Base-by-base conservation (phyloP, 2,113 vertebrate genomes). In the Tamias sibiricus region DNA sequence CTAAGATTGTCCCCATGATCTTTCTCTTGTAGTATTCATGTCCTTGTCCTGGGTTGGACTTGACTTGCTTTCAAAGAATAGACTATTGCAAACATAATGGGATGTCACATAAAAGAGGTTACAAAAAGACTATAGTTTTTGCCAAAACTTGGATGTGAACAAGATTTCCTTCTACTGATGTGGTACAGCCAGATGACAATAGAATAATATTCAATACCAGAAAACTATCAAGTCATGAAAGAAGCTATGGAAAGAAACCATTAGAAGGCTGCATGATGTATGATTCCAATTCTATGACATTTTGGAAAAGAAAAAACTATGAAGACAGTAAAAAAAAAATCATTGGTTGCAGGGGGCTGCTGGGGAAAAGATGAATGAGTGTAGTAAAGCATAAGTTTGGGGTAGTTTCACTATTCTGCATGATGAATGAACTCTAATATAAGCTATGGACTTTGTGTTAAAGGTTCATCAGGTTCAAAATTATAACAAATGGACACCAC, bases 61-160 rank as follows among this genome's bases (percentile, higher is more conserved):
- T 59, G 66, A 84, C 42, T 68, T 76, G 20, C 40, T 87, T 77
- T 74, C n/a, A 87, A 11, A 64, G 26, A 37, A 68, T 14, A 69
- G 14, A 74, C 54, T 35, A 40, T 81, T 12, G 3, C 30, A 75
- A 26, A 74, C 69, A 24, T 47, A 62, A 80, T 40, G 17, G 24
- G 12, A 59, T 84, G 20, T 74, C 69, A 44, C 37, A 62, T 90
- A 49, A 37, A 91, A 88, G 69, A 81, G 20, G 32, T 30, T 80
- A 59, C 87, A 75, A 59, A 86, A 86, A 26, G 37, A 42, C 69
- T 14, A 54, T 26, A 17, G 11, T 30, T 76, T 30, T 76, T 97
- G 12, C 37, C 79, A 54, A 76, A 66, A 82, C 12, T 40, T 90
- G 74, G 26, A 86, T 81, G 68, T 26, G 75, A 62, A 30, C 62